A percentile compares a stretch with the other conserved stretches of the same genome.
Conservation (phyloP, 2,113 vertebrate species). For the Dasyprocta punctata region DNA sequence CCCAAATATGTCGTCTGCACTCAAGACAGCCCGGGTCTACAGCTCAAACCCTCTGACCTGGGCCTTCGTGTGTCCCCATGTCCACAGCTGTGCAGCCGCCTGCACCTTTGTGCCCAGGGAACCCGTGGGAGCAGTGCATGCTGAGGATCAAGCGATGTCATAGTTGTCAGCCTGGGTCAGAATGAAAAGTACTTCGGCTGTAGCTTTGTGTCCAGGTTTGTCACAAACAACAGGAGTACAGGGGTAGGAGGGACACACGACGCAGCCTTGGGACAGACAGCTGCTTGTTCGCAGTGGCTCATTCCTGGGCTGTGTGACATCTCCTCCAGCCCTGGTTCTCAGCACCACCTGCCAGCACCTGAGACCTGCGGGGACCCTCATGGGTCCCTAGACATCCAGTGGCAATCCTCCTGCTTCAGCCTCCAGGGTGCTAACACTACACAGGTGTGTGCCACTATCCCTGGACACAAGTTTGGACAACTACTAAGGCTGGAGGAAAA, state of each 20-base stretch:
- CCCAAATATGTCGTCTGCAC: background rate
- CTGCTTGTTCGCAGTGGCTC: conserved; percentile 21
- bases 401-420: background rate
- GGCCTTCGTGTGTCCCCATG: background rate
- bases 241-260: too few species aligned
- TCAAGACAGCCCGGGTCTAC: background rate
- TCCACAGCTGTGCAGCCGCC: conserved; percentile 22
- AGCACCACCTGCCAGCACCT: background rate
- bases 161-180: conserved; percentile 76
- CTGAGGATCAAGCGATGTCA: conserved; percentile 46
- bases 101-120: conserved; percentile 37
- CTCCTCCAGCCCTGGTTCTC: background rate
- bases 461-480: background rate
- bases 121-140: conserved; percentile 17
- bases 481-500: background rate
- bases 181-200: conserved; percentile 56
- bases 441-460: background rate
- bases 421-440: background rate
- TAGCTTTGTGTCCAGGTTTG: conserved; percentile 69
- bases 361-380: background rate
- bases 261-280: background rate
- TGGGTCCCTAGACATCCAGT: background rate
- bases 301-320: background rate
- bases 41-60: conserved; percentile 70
- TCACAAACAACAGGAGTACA: conserved; percentile 49